Evolutionary conservation across 2,888 invertebrate genomes (phyloP), one percentile per base, ranked within the genome.

Genomic region (Tiliacea aurago): DNA sequence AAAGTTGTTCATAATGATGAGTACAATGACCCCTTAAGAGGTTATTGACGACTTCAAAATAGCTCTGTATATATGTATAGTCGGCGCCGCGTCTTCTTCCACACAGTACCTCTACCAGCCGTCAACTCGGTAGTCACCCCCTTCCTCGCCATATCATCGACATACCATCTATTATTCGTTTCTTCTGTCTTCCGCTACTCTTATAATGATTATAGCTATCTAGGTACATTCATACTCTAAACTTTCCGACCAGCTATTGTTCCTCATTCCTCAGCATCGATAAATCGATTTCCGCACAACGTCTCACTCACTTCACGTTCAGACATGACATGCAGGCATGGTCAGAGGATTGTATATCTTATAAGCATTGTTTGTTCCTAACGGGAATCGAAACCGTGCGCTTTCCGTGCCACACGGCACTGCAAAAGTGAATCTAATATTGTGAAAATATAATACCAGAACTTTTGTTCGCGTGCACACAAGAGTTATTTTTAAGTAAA

Each of bases 391-490:
- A 53, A 37, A 5, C 15, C 20, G 18, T 15, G 45, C n/a, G 4
- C 3, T 37, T 37, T 37, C 10, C 56, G 56, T 23, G 74, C 49
- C 33, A 13, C 41, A 41, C 47, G n/a, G 20, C 18, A 51, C 13
- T 37, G 45, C 37, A 67, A 55, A 67, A 75, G 67, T 67, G 76
- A 69, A 62, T 76, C 51, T 58, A 41, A 53, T 49, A 47, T 23
- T 33, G 47, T 63, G 63, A 56, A 28, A 75, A 47, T 51, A 53
- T n/a, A 43, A 43, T 43, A 49, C 43, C 45, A 47, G n/a, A 15
- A 59, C 9, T 9, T 0, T 28, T 13, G 20, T 18, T 28, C 23
- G 58, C 70, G 63, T 28, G 49, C 33, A 0, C n/a, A 4, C 15
- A 11, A 28, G 3, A 47, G 13, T 63, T 51, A 15, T 41, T 23